Percentiles rank a stretch among this genome's conserved stretches.
These are phyloP conservation scores for Brevipalpus yothersi DNA, from an alignment of 1,140 invertebrate genomes.

Conservation along the genomic window DNA sequence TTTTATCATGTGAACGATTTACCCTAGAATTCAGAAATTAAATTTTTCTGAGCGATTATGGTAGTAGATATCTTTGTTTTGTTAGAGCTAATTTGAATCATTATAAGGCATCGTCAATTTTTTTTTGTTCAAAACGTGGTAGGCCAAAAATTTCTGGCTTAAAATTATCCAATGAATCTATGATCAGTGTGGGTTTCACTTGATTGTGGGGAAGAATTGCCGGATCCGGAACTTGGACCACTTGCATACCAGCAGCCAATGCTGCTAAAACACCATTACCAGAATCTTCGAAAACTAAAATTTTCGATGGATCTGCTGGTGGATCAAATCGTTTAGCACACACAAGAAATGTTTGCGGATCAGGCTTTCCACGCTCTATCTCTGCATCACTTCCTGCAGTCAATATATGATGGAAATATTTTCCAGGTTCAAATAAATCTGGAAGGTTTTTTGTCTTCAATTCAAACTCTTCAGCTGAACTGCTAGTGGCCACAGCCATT, in stretches of 20 bases:
- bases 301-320: neutral
- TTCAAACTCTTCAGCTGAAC: neutral
- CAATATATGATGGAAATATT: conserved; percentile 9
- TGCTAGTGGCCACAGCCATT: conserved; percentile 7
- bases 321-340: conserved; percentile 4
- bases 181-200: neutral
- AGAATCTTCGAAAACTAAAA: conserved; percentile 11
- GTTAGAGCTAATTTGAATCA: too few species aligned
- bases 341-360: conserved; percentile 7
- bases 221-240: conserved; percentile 6
- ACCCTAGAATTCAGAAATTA: too few species aligned
- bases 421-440: conserved; percentile 1
- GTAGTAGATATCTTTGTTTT: too few species aligned
- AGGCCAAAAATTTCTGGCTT: neutral
- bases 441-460: neutral
- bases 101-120: too few species aligned
- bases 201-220: conserved; percentile 1
- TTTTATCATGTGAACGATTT: too few species aligned
- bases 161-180: neutral
- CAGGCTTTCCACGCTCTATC: conserved; percentile 7
- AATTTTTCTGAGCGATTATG: too few species aligned
- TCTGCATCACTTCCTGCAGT: conserved; percentile 7
- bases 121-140: neutral
- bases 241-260: conserved; percentile 9
- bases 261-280: conserved; percentile 5